Evolutionary conservation across 53 echinoderm and acorn worm species (phyloP).

Genomic region (Pentamera pediparva): DNA sequence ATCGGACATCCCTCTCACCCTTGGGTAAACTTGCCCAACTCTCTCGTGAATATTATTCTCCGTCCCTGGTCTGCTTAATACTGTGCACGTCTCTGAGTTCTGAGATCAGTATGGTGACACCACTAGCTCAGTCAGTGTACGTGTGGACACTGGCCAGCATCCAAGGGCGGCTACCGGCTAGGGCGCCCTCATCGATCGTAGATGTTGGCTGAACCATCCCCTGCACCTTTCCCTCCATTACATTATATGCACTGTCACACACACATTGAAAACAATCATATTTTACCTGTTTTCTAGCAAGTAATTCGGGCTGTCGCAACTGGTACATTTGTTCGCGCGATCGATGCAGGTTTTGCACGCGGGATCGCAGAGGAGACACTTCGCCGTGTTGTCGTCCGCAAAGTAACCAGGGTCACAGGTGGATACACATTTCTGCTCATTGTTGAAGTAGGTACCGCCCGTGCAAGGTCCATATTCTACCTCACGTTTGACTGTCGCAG

Average conservation of each 20-base stretch:
- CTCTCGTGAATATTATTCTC: too few species aligned
- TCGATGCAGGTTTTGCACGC: constrained; percentile 62
- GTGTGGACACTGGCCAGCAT: background rate
- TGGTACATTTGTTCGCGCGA: constrained; percentile 47
- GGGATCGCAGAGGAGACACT: constrained; percentile 45
- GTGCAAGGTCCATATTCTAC: background rate
- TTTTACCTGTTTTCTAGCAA: constrained; percentile 64
- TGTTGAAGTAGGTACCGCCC: constrained; percentile 4
- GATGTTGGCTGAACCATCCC: background rate
- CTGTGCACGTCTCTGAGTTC: too few species aligned
- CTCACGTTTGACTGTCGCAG: background rate
- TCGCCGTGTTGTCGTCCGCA: constrained; percentile 42
- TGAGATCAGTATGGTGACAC: too few species aligned
- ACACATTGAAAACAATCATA: background rate
- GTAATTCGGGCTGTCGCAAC: constrained; percentile 60
- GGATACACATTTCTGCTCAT: background rate
- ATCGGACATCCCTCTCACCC: too few species aligned
- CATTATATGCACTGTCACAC: background rate
- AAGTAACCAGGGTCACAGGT: constrained; percentile 61
- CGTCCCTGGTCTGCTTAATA: too few species aligned
- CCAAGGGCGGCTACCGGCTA: background rate
- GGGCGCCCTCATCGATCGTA: background rate
- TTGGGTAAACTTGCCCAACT: too few species aligned
- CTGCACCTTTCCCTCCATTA: background rate
- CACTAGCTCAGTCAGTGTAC: too few species aligned